Conservation (phyloP, 1,140 invertebrate species). For the Drosophila azteca region DNA sequence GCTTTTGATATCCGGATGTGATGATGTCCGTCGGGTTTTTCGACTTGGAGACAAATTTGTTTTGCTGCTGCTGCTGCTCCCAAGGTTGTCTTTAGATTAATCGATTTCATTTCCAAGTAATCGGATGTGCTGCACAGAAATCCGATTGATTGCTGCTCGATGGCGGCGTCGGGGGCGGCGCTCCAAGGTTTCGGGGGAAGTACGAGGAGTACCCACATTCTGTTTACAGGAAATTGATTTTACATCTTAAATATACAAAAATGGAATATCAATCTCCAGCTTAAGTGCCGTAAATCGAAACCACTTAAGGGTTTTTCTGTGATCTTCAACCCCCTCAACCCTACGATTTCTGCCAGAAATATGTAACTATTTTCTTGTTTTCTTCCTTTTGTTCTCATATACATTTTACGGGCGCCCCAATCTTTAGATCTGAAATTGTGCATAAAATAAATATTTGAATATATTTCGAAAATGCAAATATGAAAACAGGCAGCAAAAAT, state of each 20-base stretch:
- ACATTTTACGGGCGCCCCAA: slow-evolving; percentile 27
- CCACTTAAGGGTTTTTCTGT: no score
- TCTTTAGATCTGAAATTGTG: slow-evolving; percentile 56
- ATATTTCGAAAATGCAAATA: not conserved
- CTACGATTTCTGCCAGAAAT: no score
- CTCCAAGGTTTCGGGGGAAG: no score
- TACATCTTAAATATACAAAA: no score
- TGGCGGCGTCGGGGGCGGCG: no score
- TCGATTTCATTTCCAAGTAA: slow-evolving; percentile 30
- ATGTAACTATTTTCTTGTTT: not conserved
- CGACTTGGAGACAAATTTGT: slow-evolving; percentile 39
- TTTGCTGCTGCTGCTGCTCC: not conserved
- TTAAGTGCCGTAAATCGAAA: no score
- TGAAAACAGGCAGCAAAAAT: slow-evolving; percentile 17
- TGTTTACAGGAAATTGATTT: no score
- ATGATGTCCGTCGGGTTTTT: slow-evolving; percentile 13
- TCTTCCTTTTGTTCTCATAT: not conserved
- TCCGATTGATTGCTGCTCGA: no score
- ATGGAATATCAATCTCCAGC: no score
- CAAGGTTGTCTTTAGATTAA: slow-evolving; percentile 26
- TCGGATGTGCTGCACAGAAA: slow-evolving; percentile 13
- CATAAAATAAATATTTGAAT: slow-evolving; percentile 42
- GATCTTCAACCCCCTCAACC: no score
- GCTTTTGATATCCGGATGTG: slow-evolving; percentile 22
- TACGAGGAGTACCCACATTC: no score